These are phyloP conservation scores for Brachypodius melanocephalos DNA, from an alignment of 2,113 vertebrate genomes.

Conservation along the genomic window DNA sequence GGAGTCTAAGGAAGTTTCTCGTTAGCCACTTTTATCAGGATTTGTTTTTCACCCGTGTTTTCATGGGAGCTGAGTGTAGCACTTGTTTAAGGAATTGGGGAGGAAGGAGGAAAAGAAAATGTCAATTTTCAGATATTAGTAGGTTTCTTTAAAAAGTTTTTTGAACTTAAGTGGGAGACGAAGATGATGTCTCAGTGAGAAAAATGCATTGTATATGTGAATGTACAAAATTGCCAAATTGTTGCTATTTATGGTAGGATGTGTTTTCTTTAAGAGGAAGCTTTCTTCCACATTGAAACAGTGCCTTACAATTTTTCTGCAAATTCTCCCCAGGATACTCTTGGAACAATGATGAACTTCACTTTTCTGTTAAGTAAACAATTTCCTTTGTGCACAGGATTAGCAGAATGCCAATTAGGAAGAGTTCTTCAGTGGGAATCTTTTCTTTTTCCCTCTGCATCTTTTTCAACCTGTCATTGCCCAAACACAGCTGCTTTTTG, in stretches of 20 bases:
- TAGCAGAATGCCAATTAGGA: background rate
- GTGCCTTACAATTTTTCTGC: background rate
- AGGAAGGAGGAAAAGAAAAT: background rate
- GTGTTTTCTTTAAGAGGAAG: background rate
- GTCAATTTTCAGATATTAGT: background rate
- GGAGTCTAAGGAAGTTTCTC: background rate
- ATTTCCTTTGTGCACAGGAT: background rate
- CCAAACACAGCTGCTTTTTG: background rate
- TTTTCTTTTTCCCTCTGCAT: background rate
- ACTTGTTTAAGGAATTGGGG: background rate
- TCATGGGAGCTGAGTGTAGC: background rate
- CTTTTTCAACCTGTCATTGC: background rate
- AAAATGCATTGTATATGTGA: background rate
- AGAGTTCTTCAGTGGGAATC: background rate
- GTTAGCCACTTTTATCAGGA: background rate
- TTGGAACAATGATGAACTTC: background rate
- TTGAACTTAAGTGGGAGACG: background rate
- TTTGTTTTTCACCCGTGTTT: rapidly evolving
- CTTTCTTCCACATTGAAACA: background rate
- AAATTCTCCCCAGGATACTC: background rate
- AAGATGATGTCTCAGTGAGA: background rate
- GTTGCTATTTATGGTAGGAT: background rate
- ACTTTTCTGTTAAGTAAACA: background rate
- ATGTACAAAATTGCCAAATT: background rate
- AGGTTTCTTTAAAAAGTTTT: background rate